Evolutionary conservation across 2,888 invertebrate genomes (phyloP), one percentile per base, ranked within the genome.

Genomic region (Lordiphosa andalusiaca): DNA sequence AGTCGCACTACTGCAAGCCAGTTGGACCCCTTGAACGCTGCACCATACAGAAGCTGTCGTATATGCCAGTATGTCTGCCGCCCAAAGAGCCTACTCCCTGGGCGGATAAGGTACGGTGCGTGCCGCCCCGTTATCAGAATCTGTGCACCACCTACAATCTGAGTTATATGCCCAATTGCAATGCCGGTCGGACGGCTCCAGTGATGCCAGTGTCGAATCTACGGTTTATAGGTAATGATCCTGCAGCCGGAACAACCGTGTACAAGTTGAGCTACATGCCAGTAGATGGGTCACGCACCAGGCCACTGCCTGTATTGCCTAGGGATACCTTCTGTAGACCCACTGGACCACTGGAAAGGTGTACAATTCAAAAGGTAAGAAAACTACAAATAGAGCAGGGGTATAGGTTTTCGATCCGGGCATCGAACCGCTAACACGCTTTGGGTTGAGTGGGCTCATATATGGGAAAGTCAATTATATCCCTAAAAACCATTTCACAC

Each of bases 21-120:
- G 70, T 73, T 0, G 87, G 76, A 0, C 88, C 88, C 0, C 73
- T 83, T 44, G 89, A 89, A 21, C 76, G 75, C 16, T 86, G 87
- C 56, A 89, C 89, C 2, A 89, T 92, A 1, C 91, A 93, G 64
- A 91, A 90, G 74, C 90, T 93, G 25, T 91, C 91, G 3, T 92
- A 91, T 62, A 81, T 90, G 85, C 91, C 91, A 0, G 88, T 90
- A 3, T 90, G 90, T 42, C 56, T 87, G 35, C 81, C 87, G 0
- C 69, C 80, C 5, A 90, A 88, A 68, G 89, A 89, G 53, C 84
- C 85, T 0, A 81, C 80, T 35, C 89, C 89, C 1, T 89, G 89
- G 89, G 88, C 88, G 0, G 84, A 85, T 23, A 85, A 73, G 23
- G 53, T 71, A 6, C 87, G 86, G 2, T 80, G 84, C 13, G 73